Evolutionary conservation across 2,888 invertebrate species (phyloP).

Genomic region (Amphipoea oculea): DNA sequence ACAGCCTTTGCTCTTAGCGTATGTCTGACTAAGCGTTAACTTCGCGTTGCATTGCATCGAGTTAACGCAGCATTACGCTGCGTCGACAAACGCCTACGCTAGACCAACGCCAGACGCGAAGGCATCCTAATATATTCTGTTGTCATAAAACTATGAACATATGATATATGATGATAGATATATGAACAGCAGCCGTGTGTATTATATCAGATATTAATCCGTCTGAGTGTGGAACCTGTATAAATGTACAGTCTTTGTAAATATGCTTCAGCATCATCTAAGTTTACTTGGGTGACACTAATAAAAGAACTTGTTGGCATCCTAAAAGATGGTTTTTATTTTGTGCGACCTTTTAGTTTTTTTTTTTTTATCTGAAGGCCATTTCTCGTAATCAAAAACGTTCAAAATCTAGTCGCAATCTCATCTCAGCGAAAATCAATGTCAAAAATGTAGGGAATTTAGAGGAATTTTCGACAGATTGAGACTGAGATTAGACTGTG

Average conservation of each 20-base stretch:
- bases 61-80: background rate
- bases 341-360: background rate
- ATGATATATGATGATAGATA: too few relatives aligned
- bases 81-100: background rate
- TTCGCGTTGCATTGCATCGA: background rate
- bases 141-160: slow-evolving; percentile 12
- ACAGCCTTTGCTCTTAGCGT: background rate
- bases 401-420: too few relatives aligned
- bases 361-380: background rate
- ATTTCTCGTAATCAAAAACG: too few relatives aligned
- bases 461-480: too few relatives aligned
- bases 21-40: background rate
- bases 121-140: background rate
- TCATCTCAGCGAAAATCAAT: too few relatives aligned
- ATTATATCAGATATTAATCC: slow-evolving; percentile 31
- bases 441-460: too few relatives aligned
- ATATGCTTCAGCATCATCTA: slow-evolving; percentile 59
- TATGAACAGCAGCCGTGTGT: slow-evolving; percentile 30
- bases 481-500: too few relatives aligned
- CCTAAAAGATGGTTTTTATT: slow-evolving; percentile 47
- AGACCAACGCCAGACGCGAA: background rate
- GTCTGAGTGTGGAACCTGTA: slow-evolving; percentile 61
- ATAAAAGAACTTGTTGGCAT: slow-evolving; percentile 64
- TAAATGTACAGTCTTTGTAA: slow-evolving; percentile 64
- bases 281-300: slow-evolving; percentile 55